Evolutionary conservation across 2,113 vertebrate species (phyloP).

Genomic region (Ia io): DNA sequence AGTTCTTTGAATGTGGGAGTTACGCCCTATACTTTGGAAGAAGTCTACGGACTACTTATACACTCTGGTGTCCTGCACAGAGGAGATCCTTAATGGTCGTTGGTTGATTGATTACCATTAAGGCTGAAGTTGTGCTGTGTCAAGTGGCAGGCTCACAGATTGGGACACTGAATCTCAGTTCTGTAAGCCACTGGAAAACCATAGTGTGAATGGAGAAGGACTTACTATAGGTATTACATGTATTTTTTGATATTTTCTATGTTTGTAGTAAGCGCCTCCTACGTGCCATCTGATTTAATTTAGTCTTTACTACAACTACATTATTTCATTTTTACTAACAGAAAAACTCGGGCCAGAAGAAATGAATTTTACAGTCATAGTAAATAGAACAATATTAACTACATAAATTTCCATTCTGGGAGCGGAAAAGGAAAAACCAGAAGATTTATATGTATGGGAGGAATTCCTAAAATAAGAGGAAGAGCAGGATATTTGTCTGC

Average conservation of each 20-base stretch:
- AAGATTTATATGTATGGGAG: neutral
- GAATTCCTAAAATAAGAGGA: neutral
- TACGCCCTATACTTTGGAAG: neutral
- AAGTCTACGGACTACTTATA: neutral
- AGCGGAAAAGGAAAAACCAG: neutral
- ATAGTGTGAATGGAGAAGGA: neutral
- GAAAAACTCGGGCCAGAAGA: neutral
- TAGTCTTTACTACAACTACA: neutral
- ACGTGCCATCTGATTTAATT: neutral
- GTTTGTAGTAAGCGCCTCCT: neutral
- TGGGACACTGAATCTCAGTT: neutral
- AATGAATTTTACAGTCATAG: neutral
- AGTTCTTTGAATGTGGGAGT: neutral
- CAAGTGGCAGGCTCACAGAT: neutral
- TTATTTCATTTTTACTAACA: neutral
- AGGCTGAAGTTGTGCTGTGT: neutral
- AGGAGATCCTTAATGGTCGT: neutral
- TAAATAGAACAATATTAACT: neutral
- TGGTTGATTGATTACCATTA: neutral
- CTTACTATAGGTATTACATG: neutral
- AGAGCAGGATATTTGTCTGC: neutral
- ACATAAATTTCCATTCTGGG: neutral
- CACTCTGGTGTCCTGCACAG: neutral
- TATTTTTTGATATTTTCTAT: neutral
- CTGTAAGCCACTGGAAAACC: neutral